A percentile compares a stretch with the other conserved stretches of the same genome.
Conservation (phyloP, 2,888 invertebrate species). For the Tenthredo scrophulariae region DNA sequence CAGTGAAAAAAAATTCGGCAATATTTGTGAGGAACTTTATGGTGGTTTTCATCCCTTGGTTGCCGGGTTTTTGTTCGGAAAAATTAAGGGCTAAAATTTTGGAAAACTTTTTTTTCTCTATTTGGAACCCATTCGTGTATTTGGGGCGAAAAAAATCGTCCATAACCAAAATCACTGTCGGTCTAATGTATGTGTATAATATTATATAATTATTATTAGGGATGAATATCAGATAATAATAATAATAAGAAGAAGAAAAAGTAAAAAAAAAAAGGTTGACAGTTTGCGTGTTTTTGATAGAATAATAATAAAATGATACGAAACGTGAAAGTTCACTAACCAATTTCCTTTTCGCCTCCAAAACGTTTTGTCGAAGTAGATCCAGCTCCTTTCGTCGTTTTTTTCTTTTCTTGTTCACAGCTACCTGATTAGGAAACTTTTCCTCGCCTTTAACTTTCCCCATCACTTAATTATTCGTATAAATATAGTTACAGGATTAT, state of each 20-base stretch:
- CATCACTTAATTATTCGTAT: constrained; percentile 1
- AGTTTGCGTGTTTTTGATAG: not conserved
- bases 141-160: too few species aligned
- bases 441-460: constrained; percentile 22
- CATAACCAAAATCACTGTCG: too few species aligned
- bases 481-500: not conserved
- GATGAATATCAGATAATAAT: not conserved
- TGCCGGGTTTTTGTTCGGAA: too few species aligned
- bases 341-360: constrained; percentile 23
- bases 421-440: constrained; percentile 26
- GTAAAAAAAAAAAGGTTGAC: not conserved
- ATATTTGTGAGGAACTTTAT: too few species aligned
- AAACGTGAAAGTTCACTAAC: constrained; percentile 22
- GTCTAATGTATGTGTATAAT: too few species aligned
- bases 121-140: too few species aligned
- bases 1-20: too few species aligned
- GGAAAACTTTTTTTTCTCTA: too few species aligned
- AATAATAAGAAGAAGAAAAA: not conserved
- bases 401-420: constrained; percentile 18
- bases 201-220: not conserved
- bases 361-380: constrained; percentile 30
- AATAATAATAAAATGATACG: not conserved
- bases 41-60: too few species aligned
- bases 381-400: constrained; percentile 31
- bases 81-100: too few species aligned